Evolutionary conservation across 2,797 vertebrate genomes (phyloP), one percentile per base, ranked within the genome.

Genomic region (Sorex maritimensis): DNA sequence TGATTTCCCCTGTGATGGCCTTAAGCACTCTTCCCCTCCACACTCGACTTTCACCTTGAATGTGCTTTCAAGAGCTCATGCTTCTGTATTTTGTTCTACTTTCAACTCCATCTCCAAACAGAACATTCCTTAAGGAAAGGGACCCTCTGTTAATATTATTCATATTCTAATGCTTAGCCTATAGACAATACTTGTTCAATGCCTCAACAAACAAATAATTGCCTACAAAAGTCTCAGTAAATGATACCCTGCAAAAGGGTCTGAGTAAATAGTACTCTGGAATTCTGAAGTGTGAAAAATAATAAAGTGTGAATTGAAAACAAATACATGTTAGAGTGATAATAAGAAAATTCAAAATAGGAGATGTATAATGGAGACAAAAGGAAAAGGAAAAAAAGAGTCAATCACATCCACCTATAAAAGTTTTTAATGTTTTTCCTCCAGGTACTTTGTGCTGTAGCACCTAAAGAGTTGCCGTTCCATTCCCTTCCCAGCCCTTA

Each of bases 291-390:
- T n/a, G 6, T 49, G 12, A 77, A 75, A 79, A 78, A 65, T 86
- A 67, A 28, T 88, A 24, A 86, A 49, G 0, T 79, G 30, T n/a
- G 90, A 90, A 86, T 34, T 92, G 78, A 91, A 96, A 84, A 24
- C 34, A 92, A 92, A 65, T 44, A 46, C 2, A 0, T 49, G 84
- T 85, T 88, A 83, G 13, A 82, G 34, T 81, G 71, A 65, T n/a
- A 71, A 41, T 49, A 81, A 71, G 49, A 52, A 28, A 88, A 83
- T 68, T 83, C 21, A 74, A 91, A 92, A 38, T 61, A 75, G 14
- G 34, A 46, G 7, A 0, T 72, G 58, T 88, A 81, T 71, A 52
- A 11, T 5, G 58, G 15, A 3, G 2, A 81, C 23, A 28, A 82
- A 92, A 88, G 73, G 52, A 88, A 88, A 44, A 52, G 49, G 49